Conservation (phyloP, 2,113 vertebrate genomes). For the Ceyx cyanopectus region DNA sequence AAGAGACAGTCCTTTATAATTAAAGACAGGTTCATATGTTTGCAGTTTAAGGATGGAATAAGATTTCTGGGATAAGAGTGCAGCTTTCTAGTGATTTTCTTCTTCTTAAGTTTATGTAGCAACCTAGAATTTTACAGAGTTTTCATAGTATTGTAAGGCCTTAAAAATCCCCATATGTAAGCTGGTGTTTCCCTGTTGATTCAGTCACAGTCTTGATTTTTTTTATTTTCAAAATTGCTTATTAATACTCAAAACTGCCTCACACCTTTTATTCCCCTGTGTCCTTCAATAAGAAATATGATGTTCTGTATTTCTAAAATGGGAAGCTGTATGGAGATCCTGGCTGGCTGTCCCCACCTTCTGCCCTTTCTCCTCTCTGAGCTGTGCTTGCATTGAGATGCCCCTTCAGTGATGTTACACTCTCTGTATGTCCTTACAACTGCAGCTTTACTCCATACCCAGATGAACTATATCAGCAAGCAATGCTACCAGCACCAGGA, state of each 20-base stretch:
- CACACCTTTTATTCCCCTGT: neutral
- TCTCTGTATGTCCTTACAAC: neutral
- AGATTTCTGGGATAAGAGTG: neutral
- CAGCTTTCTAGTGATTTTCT: slow-evolving; percentile 1
- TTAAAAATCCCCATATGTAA: neutral
- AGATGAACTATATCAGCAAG: neutral
- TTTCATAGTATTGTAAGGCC: neutral
- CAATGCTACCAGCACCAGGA: fast-evolving
- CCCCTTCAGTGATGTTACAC: neutral
- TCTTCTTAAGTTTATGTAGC: neutral
- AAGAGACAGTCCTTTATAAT: neutral
- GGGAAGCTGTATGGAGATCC: neutral
- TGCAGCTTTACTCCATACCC: neutral
- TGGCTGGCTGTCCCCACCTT: neutral
- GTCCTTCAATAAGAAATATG: neutral
- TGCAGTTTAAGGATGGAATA: neutral
- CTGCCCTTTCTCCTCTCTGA: neutral
- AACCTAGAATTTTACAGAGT: neutral
- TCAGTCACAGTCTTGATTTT: neutral
- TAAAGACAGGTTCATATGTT: slow-evolving; percentile 4
- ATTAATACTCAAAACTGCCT: neutral
- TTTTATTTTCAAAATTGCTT: neutral
- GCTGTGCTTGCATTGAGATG: neutral
- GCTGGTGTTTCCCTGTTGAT: neutral
- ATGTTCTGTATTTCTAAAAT: neutral